phyloP scores from a whole-genome alignment of 2,797 vertebrate species.

The Balearica regulorum region DNA sequence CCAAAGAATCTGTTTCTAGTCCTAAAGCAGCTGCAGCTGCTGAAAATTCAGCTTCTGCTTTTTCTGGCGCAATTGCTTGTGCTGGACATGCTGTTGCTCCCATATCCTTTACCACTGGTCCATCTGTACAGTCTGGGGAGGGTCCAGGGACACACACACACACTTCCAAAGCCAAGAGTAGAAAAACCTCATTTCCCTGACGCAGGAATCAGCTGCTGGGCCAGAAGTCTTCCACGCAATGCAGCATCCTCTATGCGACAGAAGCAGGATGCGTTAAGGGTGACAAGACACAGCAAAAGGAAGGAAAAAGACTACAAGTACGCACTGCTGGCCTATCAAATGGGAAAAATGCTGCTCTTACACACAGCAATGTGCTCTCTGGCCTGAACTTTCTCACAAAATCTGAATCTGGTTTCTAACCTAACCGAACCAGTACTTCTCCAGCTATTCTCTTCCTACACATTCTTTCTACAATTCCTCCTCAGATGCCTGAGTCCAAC shows the following conservation, averaged over 20 bases:
- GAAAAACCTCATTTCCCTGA: background rate
- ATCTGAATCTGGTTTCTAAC: background rate
- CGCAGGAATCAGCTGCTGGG: background rate
- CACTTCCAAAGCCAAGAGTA: background rate
- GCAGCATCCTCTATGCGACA: background rate
- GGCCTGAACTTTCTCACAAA: background rate
- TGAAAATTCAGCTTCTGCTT: conserved; percentile 49
- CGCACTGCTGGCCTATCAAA: background rate
- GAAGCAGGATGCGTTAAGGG: background rate
- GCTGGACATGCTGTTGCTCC: conserved; percentile 40
- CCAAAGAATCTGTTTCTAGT: background rate
- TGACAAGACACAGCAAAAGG: background rate
- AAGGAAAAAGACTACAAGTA: background rate
- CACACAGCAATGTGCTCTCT: background rate
- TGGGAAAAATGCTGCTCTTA: background rate
- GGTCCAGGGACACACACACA: conserved; percentile 41
- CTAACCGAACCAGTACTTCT: background rate
- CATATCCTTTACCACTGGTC: conserved; percentile 31
- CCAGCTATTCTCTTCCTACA: background rate
- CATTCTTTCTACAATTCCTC: background rate
- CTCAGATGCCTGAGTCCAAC: background rate
- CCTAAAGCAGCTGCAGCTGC: conserved; percentile 30
- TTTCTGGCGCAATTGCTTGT: conserved; percentile 15
- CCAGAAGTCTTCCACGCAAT: background rate
- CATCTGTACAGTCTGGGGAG: conserved; percentile 42